Evolutionary conservation across 2,113 vertebrate species (phyloP), one percentile per base, ranked within the genome.

Genomic region (Pseudonaja textilis): DNA sequence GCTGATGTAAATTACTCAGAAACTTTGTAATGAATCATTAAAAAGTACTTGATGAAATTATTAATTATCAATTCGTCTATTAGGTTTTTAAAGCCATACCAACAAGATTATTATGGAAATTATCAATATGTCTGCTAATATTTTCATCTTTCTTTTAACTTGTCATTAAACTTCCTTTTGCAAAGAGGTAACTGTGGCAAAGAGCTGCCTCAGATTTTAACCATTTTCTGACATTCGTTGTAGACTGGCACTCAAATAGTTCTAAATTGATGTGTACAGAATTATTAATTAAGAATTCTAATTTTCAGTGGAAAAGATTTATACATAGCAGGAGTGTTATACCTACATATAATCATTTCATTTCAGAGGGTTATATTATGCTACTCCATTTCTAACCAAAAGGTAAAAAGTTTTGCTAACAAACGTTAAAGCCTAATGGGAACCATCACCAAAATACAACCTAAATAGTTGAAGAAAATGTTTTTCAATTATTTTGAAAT

Each of bases 391-490:
- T 47, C 4, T 25, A 81, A 61, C 47, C 34, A 85, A 8, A 64
- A 29, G 7, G 9, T 50, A 85, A 47, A 69, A 29, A 93, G 88
- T 64, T 93, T 47, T 90, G 61, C 52, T 91, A 64, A 42, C n/a
- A 50, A 29, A 4, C 34, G 8, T 16, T 81, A 89, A 93, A 57
- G 54, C 6, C 88, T 34, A n/a, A 52, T 34, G 11, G 89, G 47
- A 87, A 90, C 2, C 87, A 18, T 52, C 50, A 1, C 9, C 92
- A 91, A 94, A 93, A 87, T n/a, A 7, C 7, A 93, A 47, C 87
- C 54, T 11, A 25, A 85, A 93, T 12, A 29, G 52, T 64, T 5
- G 14, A 2, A 81, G 16, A 85, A 34, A 7, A 0, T 12, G 39
- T 5, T 0, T 23, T 2, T 81, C 69, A 0, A 23, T 59, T 87